Percentiles rank a stretch among this genome's conserved stretches.
These are phyloP conservation scores for Petromus typicus DNA, from an alignment of 2,113 vertebrate genomes.

Conservation along the genomic window DNA sequence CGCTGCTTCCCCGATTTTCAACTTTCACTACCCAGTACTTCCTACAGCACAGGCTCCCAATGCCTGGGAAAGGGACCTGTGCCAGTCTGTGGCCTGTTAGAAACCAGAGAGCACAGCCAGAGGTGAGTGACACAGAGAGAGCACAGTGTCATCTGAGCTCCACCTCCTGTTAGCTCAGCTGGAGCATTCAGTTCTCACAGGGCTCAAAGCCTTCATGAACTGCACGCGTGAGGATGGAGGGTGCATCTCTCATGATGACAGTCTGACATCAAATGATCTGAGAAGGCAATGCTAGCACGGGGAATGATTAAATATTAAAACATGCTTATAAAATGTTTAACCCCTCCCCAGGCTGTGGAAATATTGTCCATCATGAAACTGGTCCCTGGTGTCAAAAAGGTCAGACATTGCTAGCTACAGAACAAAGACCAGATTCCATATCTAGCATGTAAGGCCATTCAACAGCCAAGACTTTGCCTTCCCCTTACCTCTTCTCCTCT, in stretches of 20 bases:
- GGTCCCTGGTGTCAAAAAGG: neutral
- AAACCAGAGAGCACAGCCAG: neutral
- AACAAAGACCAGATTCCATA: neutral
- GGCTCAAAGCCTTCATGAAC: neutral
- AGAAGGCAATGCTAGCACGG: neutral
- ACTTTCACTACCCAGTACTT: neutral
- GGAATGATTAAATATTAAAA: neutral
- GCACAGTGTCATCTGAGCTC: neutral
- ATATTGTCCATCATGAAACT: neutral
- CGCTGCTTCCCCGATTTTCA: neutral
- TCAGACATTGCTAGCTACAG: neutral
- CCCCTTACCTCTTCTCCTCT: neutral
- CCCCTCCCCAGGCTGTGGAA: neutral
- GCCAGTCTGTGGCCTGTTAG: neutral
- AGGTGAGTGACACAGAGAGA: neutral
- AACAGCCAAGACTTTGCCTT: fast-evolving
- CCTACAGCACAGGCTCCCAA: neutral
- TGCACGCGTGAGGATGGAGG: neutral
- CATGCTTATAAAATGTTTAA: neutral
- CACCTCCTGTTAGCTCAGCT: neutral
- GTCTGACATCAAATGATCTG: neutral
- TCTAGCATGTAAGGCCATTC: neutral
- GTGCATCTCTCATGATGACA: no score
- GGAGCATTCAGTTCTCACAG: neutral
- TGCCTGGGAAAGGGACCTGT: neutral